phyloP scores from a whole-genome alignment of 2,888 invertebrate species.

The Teleiodes luculella region DNA sequence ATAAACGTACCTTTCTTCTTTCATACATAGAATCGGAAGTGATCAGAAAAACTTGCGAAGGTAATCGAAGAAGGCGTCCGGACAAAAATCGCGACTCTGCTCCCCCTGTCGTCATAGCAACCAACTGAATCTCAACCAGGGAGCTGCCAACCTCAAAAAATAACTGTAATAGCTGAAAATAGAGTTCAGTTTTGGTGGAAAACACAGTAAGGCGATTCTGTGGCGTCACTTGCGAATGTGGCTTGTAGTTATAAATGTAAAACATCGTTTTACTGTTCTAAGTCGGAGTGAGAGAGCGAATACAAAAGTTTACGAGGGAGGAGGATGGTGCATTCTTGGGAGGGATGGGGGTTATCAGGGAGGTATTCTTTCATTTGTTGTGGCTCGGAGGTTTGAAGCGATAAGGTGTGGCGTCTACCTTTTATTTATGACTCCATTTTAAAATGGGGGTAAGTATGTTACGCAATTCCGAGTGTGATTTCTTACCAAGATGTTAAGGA shows the following conservation, averaged over 20 bases:
- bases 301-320: slow-evolving; percentile 22
- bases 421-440: slow-evolving; percentile 77
- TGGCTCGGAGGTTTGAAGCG: slow-evolving; percentile 46
- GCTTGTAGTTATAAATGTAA: slow-evolving; percentile 78
- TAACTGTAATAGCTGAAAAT: slow-evolving; percentile 30
- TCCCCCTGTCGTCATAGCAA: slow-evolving; percentile 55
- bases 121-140: slow-evolving; percentile 30
- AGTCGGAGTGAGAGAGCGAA: slow-evolving; percentile 42
- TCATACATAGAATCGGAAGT: slow-evolving; percentile 22
- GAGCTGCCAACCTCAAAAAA: slow-evolving; percentile 23
- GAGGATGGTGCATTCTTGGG: slow-evolving; percentile 25
- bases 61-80: slow-evolving; percentile 60
- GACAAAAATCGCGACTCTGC: slow-evolving; percentile 62
- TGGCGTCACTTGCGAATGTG: slow-evolving; percentile 43
- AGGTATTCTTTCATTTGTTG: slow-evolving; percentile 69
- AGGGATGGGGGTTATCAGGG: slow-evolving; percentile 28
- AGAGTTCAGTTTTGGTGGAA: slow-evolving; percentile 28
- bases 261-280: slow-evolving; percentile 60
- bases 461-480: slow-evolving; percentile 60
- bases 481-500: slow-evolving; percentile 38
- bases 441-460: slow-evolving; percentile 66
- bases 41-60: slow-evolving; percentile 57
- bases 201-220: slow-evolving; percentile 20
- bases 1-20: not conserved
- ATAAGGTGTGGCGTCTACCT: slow-evolving; percentile 70